Percentiles rank a stretch among this genome's conserved stretches.
phyloP scores from a whole-genome alignment of 2,888 invertebrate genomes.

The Formica aserva region DNA sequence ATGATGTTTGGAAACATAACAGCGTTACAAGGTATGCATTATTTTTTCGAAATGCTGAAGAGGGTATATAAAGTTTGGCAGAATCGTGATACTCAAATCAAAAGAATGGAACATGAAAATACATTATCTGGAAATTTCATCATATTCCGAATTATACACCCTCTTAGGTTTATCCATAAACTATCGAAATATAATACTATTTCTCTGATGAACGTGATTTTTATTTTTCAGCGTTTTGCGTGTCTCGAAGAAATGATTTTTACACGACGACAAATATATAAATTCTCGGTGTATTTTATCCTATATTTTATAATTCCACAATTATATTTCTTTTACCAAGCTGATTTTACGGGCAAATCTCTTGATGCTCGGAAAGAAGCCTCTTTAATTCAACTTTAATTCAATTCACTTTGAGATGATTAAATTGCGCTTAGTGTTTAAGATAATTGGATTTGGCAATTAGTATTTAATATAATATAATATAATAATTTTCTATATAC shows the following conservation, averaged over 20 bases:
- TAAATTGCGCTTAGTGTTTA: not conserved
- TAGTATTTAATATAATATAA: not conserved
- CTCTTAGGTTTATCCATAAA: not conserved
- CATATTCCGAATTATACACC: not conserved
- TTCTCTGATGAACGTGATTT: not conserved
- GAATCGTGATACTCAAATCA: not conserved
- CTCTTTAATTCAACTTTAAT: not conserved
- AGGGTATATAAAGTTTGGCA: not conserved
- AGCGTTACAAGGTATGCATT: not conserved
- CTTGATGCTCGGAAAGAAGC: not conserved
- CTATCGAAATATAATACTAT: not conserved
- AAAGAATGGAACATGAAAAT: not conserved
- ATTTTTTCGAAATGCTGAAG: not conserved
- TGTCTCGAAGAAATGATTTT: not conserved
- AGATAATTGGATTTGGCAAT: conserved; percentile 12
- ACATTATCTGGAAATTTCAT: conserved; percentile 12
- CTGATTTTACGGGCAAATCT: not conserved
- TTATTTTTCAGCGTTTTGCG: not conserved
- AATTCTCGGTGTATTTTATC: not conserved
- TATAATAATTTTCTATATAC: not conserved
- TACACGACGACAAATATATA: not conserved
- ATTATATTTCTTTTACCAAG: conserved; percentile 6
- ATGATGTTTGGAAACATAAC: not conserved
- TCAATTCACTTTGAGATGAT: not conserved
- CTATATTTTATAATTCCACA: not conserved